Base-by-base conservation (phyloP, 2,797 vertebrate species). In the Neosilurus mollespiculum region DNA sequence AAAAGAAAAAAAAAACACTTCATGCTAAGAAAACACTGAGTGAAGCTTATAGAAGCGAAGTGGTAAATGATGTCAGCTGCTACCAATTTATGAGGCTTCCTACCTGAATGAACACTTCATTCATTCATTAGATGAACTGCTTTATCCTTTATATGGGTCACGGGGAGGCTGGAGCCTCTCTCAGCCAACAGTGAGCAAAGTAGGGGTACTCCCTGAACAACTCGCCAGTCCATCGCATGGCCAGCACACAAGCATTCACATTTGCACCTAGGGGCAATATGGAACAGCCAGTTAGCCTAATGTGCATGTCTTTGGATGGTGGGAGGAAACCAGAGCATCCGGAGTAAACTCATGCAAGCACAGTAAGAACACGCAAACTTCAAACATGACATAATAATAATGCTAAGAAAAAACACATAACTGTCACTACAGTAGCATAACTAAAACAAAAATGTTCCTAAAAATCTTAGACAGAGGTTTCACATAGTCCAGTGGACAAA, bases 11-110 rank as follows among this genome's bases (percentile, higher is more conserved):
- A 14, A 49, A 49, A 24, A 77, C n/a, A 62, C 11, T 30, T n/a
- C 34, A 61, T 77, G 30, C 70, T 51, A 71, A 78, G 61, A 61
- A 61, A 51, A 54, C 22, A 64, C 37, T 64, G 8, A 51, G 51
- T 30, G n/a, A 18, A 75, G 51, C 24, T 75, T 75, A 30, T 34
- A 61, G 34, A 43, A 61, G 56, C 14, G 10, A 61, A 37, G 26
- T 43, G 30, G n/a, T 64, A 78, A 62, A 34, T 64, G 22, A 14
- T 78, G 37, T 64, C 59, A 78, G 37, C 58, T 78, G 59, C 8
- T 64, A 51, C 59, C 43, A 3, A 54, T 30, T 24, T 16, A 51
- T 79, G 18, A 54, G 18, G 43, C 43, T 54, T 65, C 24, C n/a
- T 2, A 64, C 43, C 43, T 15, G 11, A 18, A 79, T 51, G 61